Percentiles rank a stretch among this genome's conserved stretches.
Conservation (phyloP, 2,797 vertebrate species). For the Helostoma temminkii region DNA sequence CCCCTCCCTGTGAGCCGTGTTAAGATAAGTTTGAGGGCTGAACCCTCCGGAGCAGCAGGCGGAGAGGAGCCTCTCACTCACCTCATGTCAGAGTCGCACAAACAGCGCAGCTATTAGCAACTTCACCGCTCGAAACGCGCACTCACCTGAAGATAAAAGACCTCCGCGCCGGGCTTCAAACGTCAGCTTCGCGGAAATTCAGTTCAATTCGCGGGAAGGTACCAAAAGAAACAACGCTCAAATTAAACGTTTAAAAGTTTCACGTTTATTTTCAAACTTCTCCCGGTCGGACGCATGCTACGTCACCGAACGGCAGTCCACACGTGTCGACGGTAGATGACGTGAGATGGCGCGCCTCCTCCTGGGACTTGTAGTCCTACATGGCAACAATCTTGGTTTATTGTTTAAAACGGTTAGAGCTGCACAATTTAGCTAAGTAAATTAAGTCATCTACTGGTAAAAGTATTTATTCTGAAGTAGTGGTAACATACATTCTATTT, state of each 20-base stretch:
- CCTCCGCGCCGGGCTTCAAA: background rate
- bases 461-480: too few species aligned
- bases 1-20: background rate
- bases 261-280: conserved; percentile 80
- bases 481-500: too few species aligned
- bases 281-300: conserved; percentile 47
- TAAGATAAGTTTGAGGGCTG: background rate
- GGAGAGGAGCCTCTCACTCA: background rate
- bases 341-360: background rate
- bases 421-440: too few species aligned
- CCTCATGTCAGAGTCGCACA: conserved; percentile 46
- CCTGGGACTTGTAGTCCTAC: conserved; percentile 54
- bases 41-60: background rate
- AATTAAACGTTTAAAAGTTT: conserved; percentile 62
- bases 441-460: too few species aligned
- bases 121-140: background rate
- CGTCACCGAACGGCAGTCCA: conserved; percentile 52
- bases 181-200: accelerated
- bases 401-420: too few species aligned
- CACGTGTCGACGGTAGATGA: conserved; percentile 58
- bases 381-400: too few species aligned
- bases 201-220: background rate
- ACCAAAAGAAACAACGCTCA: background rate
- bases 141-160: conserved; percentile 35
- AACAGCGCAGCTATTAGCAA: conserved; percentile 35